Evolutionary conservation across 2,797 vertebrate species (phyloP).

Genomic region (Yasuhikotakia modesta): DNA sequence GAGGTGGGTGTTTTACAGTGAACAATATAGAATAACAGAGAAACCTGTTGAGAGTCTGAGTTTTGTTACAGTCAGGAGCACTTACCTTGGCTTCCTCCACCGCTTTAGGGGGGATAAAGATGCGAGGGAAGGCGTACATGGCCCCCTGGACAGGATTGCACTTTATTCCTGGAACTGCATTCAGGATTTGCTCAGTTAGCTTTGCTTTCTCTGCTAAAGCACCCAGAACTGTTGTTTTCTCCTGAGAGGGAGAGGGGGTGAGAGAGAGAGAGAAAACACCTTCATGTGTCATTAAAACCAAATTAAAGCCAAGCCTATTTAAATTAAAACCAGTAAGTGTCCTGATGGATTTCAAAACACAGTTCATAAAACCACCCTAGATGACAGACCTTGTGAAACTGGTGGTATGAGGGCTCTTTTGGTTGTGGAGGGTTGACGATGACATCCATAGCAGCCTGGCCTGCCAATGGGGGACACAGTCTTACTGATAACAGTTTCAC

Average conservation of each 20-base stretch:
- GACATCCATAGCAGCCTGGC: conserved; percentile 89
- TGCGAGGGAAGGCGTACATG: conserved; percentile 88
- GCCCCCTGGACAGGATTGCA: conserved; percentile 89
- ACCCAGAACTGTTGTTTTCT: conserved; percentile 81
- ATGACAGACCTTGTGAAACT: conserved; percentile 80
- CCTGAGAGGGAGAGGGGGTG: no score
- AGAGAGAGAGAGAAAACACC: no score
- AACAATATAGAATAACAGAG: not conserved
- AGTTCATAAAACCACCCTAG: not conserved
- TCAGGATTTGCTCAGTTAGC: conserved; percentile 84
- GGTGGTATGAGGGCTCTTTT: conserved; percentile 82
- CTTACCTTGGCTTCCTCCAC: conserved; percentile 83
- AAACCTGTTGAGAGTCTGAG: not conserved
- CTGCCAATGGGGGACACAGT: conserved; percentile 84
- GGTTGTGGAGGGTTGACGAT: conserved; percentile 84
- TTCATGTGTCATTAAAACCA: no score
- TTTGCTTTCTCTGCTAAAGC: conserved; percentile 85
- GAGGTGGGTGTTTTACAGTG: not conserved
- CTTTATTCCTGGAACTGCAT: conserved; percentile 83
- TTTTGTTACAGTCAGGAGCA: conserved; percentile 9
- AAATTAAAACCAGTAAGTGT: not conserved
- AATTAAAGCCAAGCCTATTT: no score
- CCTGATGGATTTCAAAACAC: not conserved
- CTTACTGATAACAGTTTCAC: conserved; percentile 87
- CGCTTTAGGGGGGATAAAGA: conserved; percentile 83